Conservation (phyloP, 2,888 invertebrate species). For the Drosophila helvetica region DNA sequence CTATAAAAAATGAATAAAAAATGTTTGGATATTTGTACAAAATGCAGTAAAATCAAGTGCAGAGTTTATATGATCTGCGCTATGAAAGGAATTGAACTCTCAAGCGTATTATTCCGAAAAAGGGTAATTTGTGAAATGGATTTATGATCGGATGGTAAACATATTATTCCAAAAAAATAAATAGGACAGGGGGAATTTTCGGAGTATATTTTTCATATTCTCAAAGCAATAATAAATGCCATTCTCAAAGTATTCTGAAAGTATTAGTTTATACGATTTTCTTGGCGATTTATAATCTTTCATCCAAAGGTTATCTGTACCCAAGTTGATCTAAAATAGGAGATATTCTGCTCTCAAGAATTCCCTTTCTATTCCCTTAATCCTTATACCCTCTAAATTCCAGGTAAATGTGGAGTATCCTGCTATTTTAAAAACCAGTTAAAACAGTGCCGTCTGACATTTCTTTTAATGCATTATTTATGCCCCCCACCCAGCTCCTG, state of each 20-base stretch:
- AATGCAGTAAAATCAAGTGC: background rate
- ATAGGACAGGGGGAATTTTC: too few relatives aligned
- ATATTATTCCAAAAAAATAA: too few relatives aligned
- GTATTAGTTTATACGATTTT: too few relatives aligned
- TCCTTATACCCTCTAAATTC: background rate
- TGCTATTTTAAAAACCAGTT: background rate
- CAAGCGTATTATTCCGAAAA: background rate
- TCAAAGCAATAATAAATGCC: too few relatives aligned
- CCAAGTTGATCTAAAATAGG: background rate
- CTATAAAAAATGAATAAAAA: background rate
- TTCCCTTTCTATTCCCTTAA: background rate
- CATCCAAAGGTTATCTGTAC: too few relatives aligned
- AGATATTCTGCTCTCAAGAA: background rate
- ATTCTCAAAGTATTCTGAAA: too few relatives aligned
- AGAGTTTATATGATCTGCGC: background rate
- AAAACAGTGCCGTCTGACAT: background rate
- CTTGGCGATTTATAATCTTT: too few relatives aligned
- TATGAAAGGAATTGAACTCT: background rate
- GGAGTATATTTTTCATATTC: too few relatives aligned
- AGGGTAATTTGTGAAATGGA: background rate
- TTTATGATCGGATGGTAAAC: background rate
- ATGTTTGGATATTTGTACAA: background rate
- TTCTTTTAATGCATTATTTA: constrained; percentile 4
- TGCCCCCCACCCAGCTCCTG: background rate
- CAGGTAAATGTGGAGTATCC: background rate